Conservation (phyloP, 2,888 invertebrate species). For the Iselma pallidipennis region DNA sequence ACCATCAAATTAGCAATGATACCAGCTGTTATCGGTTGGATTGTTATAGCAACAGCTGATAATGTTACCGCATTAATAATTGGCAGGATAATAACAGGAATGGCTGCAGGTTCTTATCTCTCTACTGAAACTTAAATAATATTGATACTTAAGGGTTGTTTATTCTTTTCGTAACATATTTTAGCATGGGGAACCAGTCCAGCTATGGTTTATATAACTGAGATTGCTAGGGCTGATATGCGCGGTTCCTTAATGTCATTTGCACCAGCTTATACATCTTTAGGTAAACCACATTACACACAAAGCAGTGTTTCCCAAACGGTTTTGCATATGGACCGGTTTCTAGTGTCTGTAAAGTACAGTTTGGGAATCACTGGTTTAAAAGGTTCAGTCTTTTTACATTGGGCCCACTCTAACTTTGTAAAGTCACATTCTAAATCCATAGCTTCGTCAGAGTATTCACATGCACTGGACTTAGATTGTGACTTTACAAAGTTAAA, state of each 20-base stretch:
- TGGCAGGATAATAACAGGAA: slow-evolving; percentile 60
- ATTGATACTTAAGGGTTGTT: neutral
- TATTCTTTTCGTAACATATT: slow-evolving; percentile 27
- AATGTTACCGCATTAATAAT: slow-evolving; percentile 58
- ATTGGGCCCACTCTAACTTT: too few species aligned
- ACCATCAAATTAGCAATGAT: slow-evolving; percentile 61
- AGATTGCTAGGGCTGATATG: slow-evolving; percentile 62
- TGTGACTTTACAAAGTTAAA: too few species aligned
- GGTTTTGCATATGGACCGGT: too few species aligned
- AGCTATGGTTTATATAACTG: slow-evolving; percentile 65
- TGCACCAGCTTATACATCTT: slow-evolving; percentile 62
- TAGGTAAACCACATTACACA: slow-evolving; percentile 52
- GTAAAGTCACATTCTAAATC: too few species aligned
- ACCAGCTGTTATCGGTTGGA: slow-evolving; percentile 61
- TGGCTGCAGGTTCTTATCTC: slow-evolving; percentile 56
- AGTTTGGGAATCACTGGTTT: too few species aligned
- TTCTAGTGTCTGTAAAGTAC: too few species aligned
- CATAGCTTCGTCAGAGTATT: too few species aligned
- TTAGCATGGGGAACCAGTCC: slow-evolving; percentile 62
- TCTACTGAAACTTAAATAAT: neutral
- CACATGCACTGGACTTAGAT: too few species aligned
- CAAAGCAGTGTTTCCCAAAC: too few species aligned
- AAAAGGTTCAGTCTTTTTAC: too few species aligned
- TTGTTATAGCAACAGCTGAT: slow-evolving; percentile 58
- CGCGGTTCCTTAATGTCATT: slow-evolving; percentile 63